Evolutionary conservation across 2,888 invertebrate species (phyloP).

Genomic region (Zele albiditarsus): DNA sequence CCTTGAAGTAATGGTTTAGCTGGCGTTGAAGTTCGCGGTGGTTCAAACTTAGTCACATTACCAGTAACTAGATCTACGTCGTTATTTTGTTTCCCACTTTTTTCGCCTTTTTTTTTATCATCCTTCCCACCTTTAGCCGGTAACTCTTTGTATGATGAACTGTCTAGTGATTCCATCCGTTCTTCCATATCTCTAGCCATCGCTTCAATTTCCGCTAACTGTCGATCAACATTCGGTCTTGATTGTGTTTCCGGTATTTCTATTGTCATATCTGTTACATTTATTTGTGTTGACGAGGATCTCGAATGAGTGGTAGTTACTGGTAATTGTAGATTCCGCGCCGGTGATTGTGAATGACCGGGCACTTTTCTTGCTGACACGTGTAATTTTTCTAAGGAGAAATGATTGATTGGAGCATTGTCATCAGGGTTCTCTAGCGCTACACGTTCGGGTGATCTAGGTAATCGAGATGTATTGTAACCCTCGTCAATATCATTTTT

Average conservation of each 20-base stretch:
- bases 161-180: constrained; percentile 49
- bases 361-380: background rate
- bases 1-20: background rate
- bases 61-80: background rate
- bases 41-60: background rate
- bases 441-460: background rate
- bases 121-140: constrained; percentile 2
- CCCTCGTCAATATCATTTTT: background rate
- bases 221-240: background rate
- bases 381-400: background rate
- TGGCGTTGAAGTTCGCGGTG: constrained; percentile 18
- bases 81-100: background rate
- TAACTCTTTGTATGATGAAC: background rate
- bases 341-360: background rate
- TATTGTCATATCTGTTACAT: background rate
- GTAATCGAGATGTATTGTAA: background rate
- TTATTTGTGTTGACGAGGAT: background rate
- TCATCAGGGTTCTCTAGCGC: background rate
- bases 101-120: constrained; percentile 6
- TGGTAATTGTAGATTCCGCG: background rate
- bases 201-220: background rate
- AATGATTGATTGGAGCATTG: background rate
- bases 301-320: background rate
- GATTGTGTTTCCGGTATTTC: background rate
- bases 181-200: constrained; percentile 49